Percentiles rank a stretch among this genome's conserved stretches.
phyloP scores from a whole-genome alignment of 2,888 invertebrate species.

The Liodrosophila aerea region DNA sequence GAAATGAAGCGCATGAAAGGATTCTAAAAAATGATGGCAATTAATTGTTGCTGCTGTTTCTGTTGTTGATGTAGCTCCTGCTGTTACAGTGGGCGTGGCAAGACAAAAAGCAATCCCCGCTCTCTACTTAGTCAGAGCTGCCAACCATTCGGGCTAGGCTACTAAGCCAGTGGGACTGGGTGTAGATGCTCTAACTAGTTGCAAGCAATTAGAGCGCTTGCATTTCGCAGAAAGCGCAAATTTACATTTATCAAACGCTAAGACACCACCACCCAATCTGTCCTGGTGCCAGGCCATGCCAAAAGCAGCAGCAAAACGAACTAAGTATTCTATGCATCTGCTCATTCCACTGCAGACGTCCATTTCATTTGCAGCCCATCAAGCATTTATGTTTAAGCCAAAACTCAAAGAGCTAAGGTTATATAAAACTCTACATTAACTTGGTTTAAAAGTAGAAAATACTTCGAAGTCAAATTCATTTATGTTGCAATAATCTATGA shows the following conservation, averaged over 20 bases:
- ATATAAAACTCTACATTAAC: no score
- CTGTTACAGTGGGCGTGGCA: conserved; percentile 36
- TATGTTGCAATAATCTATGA: no score
- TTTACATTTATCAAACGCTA: conserved; percentile 45
- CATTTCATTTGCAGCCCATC: no score
- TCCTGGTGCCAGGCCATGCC: no score
- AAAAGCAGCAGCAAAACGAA: no score
- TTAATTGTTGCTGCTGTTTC: conserved; percentile 55
- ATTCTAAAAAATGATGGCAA: conserved; percentile 66
- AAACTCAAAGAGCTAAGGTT: no score
- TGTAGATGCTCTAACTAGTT: conserved; percentile 29
- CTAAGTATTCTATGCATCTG: no score
- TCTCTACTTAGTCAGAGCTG: no score
- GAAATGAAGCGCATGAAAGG: conserved; percentile 67
- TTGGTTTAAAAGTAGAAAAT: no score
- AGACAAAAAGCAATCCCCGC: not conserved
- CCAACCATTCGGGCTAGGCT: not conserved
- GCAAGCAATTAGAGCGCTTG: conserved; percentile 44
- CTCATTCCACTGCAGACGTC: no score
- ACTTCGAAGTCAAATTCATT: no score
- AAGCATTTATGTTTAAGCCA: no score
- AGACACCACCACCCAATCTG: not conserved
- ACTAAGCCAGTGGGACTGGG: conserved; percentile 2
- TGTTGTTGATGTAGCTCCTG: conserved; percentile 31
- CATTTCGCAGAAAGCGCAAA: conserved; percentile 31